Percentiles rank a stretch among this genome's conserved stretches.
These are phyloP conservation scores for Dendrolimus punctatus DNA, from an alignment of 1,140 invertebrate species.

Conservation along the genomic window DNA sequence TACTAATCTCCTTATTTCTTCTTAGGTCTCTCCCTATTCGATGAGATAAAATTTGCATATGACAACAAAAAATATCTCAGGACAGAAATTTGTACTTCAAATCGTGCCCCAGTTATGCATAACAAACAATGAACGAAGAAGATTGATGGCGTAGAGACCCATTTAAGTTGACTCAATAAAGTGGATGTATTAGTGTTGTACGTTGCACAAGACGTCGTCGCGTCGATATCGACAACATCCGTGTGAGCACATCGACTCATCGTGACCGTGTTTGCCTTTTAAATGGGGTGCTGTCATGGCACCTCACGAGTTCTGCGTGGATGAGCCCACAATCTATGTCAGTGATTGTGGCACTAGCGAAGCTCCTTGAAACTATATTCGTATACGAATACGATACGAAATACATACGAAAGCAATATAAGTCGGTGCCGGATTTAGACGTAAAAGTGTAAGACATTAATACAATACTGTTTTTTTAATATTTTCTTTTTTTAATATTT, in stretches of 20 bases:
- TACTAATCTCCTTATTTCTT: too few species aligned
- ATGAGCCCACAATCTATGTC: constrained; percentile 47
- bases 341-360: constrained; percentile 28
- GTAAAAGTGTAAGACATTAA: too few species aligned
- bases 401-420: constrained; percentile 2
- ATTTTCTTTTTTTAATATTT: too few species aligned
- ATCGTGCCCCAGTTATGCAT: too few species aligned
- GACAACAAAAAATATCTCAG: too few species aligned
- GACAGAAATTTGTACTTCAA: too few species aligned
- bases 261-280: constrained; percentile 61
- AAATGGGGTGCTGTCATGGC: constrained; percentile 46
- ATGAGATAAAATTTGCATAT: too few species aligned
- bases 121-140: too few species aligned
- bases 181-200: constrained; percentile 10
- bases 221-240: constrained; percentile 34
- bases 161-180: neutral
- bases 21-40: too few species aligned
- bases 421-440: too few species aligned
- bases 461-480: too few species aligned
- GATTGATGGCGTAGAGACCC: too few species aligned
- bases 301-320: constrained; percentile 47
- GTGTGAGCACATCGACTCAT: constrained; percentile 49
- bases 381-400: constrained; percentile 9
- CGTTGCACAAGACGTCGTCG: constrained; percentile 18
- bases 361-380: constrained; percentile 14